Evolutionary conservation across 2,888 invertebrate species (phyloP).

Genomic region (Cyclophora albipunctata): DNA sequence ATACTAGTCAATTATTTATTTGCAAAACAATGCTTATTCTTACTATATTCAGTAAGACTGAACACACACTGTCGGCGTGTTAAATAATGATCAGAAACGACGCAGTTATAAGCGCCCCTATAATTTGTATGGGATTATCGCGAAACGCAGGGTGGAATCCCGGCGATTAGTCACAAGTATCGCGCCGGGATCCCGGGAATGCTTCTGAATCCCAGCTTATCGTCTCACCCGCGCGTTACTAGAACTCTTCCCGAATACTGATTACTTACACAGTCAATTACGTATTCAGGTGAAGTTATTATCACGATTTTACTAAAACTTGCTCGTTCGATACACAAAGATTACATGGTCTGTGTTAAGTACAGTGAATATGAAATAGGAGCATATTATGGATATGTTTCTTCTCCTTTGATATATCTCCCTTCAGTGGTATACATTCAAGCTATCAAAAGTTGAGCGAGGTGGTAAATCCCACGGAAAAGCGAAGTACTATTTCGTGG

Average conservation of each 20-base stretch:
- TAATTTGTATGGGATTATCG: slow-evolving; percentile 71
- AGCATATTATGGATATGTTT: too few relatives aligned
- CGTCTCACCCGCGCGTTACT: slow-evolving; percentile 24
- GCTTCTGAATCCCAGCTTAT: slow-evolving; percentile 39
- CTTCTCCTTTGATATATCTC: too few relatives aligned
- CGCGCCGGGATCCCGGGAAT: slow-evolving; percentile 31
- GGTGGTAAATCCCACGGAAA: too few relatives aligned
- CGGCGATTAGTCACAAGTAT: slow-evolving; percentile 72
- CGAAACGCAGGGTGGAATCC: slow-evolving; percentile 64
- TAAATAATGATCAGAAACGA: slow-evolving; percentile 58
- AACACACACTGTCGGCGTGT: slow-evolving; percentile 41
- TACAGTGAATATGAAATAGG: too few relatives aligned
- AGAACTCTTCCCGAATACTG: slow-evolving; percentile 64
- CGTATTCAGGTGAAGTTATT: slow-evolving; percentile 65
- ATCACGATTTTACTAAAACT: slow-evolving; percentile 41
- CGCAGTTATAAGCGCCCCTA: slow-evolving; percentile 59
- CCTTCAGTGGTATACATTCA: too few relatives aligned
- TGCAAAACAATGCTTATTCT: too few relatives aligned
- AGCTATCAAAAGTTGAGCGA: too few relatives aligned
- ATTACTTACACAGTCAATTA: slow-evolving; percentile 49
- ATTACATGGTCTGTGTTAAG: too few relatives aligned
- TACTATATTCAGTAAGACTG: too few relatives aligned
- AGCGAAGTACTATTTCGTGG: too few relatives aligned
- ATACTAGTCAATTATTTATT: too few relatives aligned
- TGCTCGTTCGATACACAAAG: too few relatives aligned